phyloP scores from a whole-genome alignment of 1,140 invertebrate genomes.

The Cydia fagiglandana region DNA sequence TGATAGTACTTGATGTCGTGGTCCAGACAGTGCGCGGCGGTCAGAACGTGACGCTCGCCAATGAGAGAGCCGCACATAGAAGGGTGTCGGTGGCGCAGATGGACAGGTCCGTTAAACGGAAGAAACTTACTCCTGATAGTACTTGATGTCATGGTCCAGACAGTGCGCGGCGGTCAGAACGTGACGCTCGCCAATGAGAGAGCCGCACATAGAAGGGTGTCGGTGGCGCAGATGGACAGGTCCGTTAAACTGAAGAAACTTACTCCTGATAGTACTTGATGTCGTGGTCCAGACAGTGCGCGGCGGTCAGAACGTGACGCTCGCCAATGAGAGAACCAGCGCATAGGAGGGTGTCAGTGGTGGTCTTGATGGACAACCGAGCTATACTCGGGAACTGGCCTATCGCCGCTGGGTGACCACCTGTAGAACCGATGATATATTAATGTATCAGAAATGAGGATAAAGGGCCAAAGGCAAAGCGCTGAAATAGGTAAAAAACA shows the following conservation, averaged over 20 bases:
- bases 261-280: slow-evolving; percentile 19
- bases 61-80: not conserved
- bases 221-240: not conserved
- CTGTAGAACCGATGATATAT: not conserved
- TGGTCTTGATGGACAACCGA: not conserved
- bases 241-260: not conserved
- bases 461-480: too few relatives aligned
- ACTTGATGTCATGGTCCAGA: not conserved
- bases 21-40: too few relatives aligned
- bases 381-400: slow-evolving; percentile 9
- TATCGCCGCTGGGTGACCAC: not conserved
- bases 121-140: slow-evolving; percentile 11
- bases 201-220: not conserved
- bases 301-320: not conserved
- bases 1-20: too few relatives aligned
- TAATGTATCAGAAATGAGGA: not conserved
- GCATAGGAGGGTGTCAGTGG: not conserved
- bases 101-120: not conserved
- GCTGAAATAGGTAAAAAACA: too few relatives aligned
- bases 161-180: not conserved
- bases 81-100: not conserved
- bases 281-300: slow-evolving; percentile 1
- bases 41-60: too few relatives aligned
- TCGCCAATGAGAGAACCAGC: not conserved
- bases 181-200: not conserved